phyloP scores from a whole-genome alignment of 2,888 invertebrate genomes.

The Notodonta dromedarius region DNA sequence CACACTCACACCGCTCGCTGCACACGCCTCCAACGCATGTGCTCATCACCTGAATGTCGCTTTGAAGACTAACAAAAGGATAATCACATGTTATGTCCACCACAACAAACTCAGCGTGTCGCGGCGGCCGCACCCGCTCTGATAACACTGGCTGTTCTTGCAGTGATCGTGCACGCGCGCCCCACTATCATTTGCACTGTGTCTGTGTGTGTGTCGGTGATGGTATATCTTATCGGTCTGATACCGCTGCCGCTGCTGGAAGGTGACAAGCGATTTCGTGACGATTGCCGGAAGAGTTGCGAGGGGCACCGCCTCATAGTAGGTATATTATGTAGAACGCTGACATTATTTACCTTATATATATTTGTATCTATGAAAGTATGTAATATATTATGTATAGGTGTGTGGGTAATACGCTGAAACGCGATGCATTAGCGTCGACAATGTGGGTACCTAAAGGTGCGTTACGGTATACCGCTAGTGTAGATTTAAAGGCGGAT shows the following conservation, averaged over 20 bases:
- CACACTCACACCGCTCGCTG: background rate
- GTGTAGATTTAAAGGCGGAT: too few species aligned
- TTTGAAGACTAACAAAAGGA: background rate
- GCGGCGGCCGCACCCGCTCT: background rate
- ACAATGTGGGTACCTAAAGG: background rate
- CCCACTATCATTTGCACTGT: background rate
- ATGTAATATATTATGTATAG: background rate
- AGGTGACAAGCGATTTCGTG: background rate
- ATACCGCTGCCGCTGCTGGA: background rate
- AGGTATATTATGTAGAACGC: background rate
- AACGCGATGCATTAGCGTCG: constrained; percentile 1
- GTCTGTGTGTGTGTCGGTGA: background rate
- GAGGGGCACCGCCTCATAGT: background rate
- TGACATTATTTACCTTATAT: background rate
- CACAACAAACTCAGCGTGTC: background rate
- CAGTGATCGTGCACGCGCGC: background rate
- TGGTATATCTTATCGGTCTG: constrained; percentile 1
- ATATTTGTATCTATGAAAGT: background rate
- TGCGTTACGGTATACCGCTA: too few species aligned
- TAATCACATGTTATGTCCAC: background rate
- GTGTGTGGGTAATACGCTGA: background rate
- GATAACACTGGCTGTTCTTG: background rate
- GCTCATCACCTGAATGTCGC: background rate
- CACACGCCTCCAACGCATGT: background rate
- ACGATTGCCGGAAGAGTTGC: background rate